Conservation (phyloP, 2,113 vertebrate genomes). For the Nothoprocta pentlandii region DNA sequence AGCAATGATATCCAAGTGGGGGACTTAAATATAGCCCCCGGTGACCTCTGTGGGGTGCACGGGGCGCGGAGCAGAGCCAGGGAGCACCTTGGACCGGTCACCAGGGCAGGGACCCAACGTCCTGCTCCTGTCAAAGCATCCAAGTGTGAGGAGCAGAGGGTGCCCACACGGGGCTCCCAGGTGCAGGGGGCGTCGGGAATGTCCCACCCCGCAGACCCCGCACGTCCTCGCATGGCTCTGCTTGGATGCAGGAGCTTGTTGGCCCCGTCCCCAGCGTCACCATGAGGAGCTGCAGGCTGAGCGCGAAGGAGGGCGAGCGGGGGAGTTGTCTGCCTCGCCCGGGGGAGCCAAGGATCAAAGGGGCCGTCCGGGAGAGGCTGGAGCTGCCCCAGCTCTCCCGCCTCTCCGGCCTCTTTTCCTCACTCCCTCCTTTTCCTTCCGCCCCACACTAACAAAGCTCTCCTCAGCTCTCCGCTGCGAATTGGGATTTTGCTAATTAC, state of each 20-base stretch:
- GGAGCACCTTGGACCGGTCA: not conserved
- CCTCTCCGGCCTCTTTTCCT: constrained; percentile 28
- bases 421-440: not conserved
- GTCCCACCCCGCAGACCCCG: not conserved
- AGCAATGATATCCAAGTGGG: constrained; percentile 23
- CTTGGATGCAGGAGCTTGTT: not conserved
- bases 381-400: not conserved
- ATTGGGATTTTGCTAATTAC: constrained; percentile 53
- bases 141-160: not conserved
- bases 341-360: not conserved
- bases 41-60: constrained; percentile 64
- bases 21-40: constrained; percentile 63
- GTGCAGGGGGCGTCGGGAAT: not conserved
- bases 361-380: not conserved
- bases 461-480: not conserved
- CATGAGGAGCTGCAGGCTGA: not conserved
- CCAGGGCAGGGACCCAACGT: not conserved
- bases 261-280: accelerated
- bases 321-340: accelerated
- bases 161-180: not conserved
- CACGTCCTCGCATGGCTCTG: not conserved
- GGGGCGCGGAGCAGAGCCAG: not conserved
- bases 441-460: not conserved
- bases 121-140: not conserved
- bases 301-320: accelerated